Percentiles rank a stretch among this genome's conserved stretches.
These are phyloP conservation scores for Aphis gossypii DNA, from an alignment of 1,140 invertebrate genomes.

Conservation along the genomic window DNA sequence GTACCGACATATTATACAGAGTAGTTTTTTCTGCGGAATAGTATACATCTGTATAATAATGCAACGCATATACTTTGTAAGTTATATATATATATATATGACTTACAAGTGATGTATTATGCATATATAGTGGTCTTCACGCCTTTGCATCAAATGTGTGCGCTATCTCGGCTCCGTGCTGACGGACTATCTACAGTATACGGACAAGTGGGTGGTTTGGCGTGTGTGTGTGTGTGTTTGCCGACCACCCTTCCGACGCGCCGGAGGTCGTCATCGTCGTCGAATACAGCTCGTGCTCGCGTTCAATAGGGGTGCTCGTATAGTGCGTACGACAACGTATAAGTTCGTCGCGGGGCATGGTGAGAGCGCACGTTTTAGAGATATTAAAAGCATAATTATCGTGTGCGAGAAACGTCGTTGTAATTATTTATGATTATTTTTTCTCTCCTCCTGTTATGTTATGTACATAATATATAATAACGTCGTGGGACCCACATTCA, in stretches of 20 bases:
- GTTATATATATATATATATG: neutral
- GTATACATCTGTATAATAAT: neutral
- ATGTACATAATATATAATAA: neutral
- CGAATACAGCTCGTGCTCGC: neutral
- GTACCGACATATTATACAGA: neutral
- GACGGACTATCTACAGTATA: slow-evolving; percentile 11
- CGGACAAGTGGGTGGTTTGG: neutral
- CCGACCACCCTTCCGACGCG: neutral
- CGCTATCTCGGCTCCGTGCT: neutral
- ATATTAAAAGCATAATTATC: neutral
- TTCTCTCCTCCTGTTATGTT: neutral
- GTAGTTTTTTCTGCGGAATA: neutral
- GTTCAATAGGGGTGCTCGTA: neutral
- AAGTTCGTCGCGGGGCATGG: neutral
- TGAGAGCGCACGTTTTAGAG: neutral
- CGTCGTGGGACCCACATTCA: neutral
- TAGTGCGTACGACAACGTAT: too few species aligned
- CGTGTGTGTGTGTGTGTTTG: neutral
- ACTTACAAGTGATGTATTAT: neutral
- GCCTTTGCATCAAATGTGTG: slow-evolving; percentile 11
- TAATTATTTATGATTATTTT: neutral
- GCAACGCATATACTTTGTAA: neutral
- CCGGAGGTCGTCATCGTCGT: neutral
- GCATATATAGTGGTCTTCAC: neutral
- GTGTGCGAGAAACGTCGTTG: neutral